A percentile compares a stretch with the other conserved stretches of the same genome.
These are phyloP conservation scores for Aleiodes leptofemur DNA, from an alignment of 2,888 invertebrate genomes.

Conservation along the genomic window DNA sequence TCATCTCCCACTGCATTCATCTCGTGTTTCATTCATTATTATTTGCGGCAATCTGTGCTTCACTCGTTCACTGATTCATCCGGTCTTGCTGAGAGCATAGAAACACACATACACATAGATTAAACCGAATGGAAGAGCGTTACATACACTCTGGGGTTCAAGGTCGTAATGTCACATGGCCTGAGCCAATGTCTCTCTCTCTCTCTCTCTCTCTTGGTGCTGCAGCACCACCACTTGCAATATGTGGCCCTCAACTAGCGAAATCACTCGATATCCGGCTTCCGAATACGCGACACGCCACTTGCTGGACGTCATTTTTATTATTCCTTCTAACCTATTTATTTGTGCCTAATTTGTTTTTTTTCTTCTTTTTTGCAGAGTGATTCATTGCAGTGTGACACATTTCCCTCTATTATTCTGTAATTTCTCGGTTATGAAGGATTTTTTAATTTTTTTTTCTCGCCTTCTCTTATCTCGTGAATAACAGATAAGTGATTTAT, in stretches of 20 bases:
- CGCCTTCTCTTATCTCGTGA: neutral
- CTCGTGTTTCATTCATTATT: slow-evolving; percentile 37
- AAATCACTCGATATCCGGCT: slow-evolving; percentile 21
- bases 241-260: neutral
- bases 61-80: slow-evolving; percentile 39
- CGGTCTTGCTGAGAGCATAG: slow-evolving; percentile 30
- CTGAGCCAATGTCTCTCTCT: slow-evolving; percentile 8
- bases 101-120: slow-evolving; percentile 23
- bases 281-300: neutral
- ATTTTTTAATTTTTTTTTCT: neutral
- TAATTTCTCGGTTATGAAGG: neutral
- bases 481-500: slow-evolving; percentile 17
- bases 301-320: neutral
- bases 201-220: neutral
- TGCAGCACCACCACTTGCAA: neutral
- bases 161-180: slow-evolving; percentile 31
- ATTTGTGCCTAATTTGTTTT: neutral
- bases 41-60: slow-evolving; percentile 37
- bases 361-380: neutral
- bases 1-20: slow-evolving; percentile 5
- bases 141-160: slow-evolving; percentile 28
- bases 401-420: neutral
- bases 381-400: neutral
- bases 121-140: slow-evolving; percentile 11
- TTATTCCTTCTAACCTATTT: slow-evolving; percentile 7